phyloP scores from a whole-genome alignment of 2,888 invertebrate species.

The Lysandra coridon region DNA sequence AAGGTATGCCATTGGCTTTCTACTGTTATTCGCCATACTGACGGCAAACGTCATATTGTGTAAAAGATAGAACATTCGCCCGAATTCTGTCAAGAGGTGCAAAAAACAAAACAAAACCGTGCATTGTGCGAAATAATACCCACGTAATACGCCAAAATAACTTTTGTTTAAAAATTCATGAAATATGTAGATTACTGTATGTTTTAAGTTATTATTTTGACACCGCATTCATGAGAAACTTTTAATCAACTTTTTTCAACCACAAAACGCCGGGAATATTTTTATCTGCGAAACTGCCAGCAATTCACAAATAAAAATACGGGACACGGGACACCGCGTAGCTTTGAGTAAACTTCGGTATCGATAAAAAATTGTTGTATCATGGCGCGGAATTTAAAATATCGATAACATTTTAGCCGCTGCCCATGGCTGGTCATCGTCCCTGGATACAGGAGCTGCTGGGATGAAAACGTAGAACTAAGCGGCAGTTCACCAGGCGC shows the following conservation, averaged over 20 bases:
- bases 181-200: constrained; percentile 28
- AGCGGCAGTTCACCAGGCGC: neutral
- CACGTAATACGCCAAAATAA: constrained; percentile 5
- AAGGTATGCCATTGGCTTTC: neutral
- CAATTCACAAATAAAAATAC: constrained; percentile 35
- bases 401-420: constrained; percentile 27
- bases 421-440: neutral
- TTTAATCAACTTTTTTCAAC: constrained; percentile 35
- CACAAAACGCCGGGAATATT: constrained; percentile 34
- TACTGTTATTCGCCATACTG: neutral
- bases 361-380: constrained; percentile 35
- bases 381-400: constrained; percentile 23
- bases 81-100: constrained; percentile 12
- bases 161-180: constrained; percentile 26
- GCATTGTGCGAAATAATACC: constrained; percentile 23
- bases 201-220: constrained; percentile 35
- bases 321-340: constrained; percentile 31
- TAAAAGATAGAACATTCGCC: neutral
- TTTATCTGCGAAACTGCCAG: constrained; percentile 35
- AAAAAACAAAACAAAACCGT: neutral
- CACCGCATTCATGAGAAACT: constrained; percentile 34
- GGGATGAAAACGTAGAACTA: neutral
- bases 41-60: neutral
- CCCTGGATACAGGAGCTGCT: neutral
- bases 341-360: constrained; percentile 33